Conservation (phyloP, 1,140 invertebrate genomes). For the Conopomorpha cramerella region DNA sequence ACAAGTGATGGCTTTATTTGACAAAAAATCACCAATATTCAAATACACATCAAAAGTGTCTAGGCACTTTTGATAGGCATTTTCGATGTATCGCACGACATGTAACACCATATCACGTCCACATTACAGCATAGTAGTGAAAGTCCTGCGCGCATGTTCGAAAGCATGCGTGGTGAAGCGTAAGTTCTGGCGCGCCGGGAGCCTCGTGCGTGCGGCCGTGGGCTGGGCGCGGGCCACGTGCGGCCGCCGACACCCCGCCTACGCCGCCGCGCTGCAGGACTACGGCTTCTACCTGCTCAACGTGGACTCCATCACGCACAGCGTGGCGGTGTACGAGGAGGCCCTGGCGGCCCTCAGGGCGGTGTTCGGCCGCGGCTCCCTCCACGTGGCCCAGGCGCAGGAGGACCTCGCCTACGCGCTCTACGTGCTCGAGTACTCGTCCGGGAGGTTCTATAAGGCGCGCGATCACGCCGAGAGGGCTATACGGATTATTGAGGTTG, state of each 20-base stretch:
- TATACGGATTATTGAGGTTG: constrained; percentile 77
- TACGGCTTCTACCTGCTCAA: constrained; percentile 91
- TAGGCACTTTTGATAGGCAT: no score
- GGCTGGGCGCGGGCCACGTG: constrained; percentile 71
- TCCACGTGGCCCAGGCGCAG: constrained; percentile 84
- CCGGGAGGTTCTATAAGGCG: constrained; percentile 81
- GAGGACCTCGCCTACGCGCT: constrained; percentile 91
- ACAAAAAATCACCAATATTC: no score
- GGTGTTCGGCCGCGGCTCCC: constrained; percentile 83
- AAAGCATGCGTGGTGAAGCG: constrained; percentile 88
- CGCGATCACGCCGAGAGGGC: constrained; percentile 80
- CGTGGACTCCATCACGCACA: constrained; percentile 81
- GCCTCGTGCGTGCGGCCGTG: constrained; percentile 82
- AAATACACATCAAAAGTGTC: no score
- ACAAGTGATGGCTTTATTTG: no score
- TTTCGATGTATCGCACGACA: no score
- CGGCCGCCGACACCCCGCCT: constrained; percentile 74
- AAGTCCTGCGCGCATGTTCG: constrained; percentile 80
- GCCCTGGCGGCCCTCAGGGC: constrained; percentile 74
- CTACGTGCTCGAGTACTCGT: constrained; percentile 90
- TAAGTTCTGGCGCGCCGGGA: constrained; percentile 77
- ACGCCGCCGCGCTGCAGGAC: constrained; percentile 82
- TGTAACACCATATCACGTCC: not conserved
- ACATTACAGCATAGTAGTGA: constrained; percentile 66
- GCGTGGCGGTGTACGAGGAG: constrained; percentile 82